Base-by-base conservation (phyloP, 2,888 invertebrate species). In the Eudemis profundana region DNA sequence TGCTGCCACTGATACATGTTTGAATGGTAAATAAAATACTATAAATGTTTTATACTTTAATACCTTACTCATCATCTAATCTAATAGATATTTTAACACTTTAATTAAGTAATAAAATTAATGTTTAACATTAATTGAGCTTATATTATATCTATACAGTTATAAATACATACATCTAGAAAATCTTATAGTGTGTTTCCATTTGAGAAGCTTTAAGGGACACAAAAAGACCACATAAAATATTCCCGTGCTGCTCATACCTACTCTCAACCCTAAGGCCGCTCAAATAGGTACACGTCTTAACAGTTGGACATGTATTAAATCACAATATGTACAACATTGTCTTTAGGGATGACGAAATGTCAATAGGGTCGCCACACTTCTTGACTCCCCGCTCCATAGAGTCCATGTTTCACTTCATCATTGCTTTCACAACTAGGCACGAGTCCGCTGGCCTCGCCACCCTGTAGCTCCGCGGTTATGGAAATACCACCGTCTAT, bases 331-430 rank as follows among this genome's bases (percentile, higher is more conserved):
- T 90, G 86, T 88, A 90, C 89, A 91, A 81, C 73, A 73, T 81
- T 76, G 71, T 78, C 71, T 66, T 75, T 69, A 49, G 64, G 64
- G 54, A 69, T 68, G 70, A 69, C 74, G 74, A 73, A 78, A 72
- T 79, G 87, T 94, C 93, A 95, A 92, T 96, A 96, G 62, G 96
- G 96, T 84, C 96, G 93, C 96, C 96, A 96, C n/a, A 96, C 96
- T 84, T 92, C 89, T 80, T 90, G 87, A 72, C 74, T 89, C 49
- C 78, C 79, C 66, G 81, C 84, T 54, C 82, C 91, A 73, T 84
- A 90, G 40, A 87, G 78, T 27, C 85, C 87, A 60, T 90, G 90
- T 74, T 94, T 93, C 19, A 89, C 93, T 69, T 94, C 94, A 23
- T 93, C 94, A 46, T 85, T 89, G 0, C 88, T 87, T 66, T 93